phyloP scores from a whole-genome alignment of 2,797 vertebrate genomes.

The Xiphorhynchus erythropygius region DNA sequence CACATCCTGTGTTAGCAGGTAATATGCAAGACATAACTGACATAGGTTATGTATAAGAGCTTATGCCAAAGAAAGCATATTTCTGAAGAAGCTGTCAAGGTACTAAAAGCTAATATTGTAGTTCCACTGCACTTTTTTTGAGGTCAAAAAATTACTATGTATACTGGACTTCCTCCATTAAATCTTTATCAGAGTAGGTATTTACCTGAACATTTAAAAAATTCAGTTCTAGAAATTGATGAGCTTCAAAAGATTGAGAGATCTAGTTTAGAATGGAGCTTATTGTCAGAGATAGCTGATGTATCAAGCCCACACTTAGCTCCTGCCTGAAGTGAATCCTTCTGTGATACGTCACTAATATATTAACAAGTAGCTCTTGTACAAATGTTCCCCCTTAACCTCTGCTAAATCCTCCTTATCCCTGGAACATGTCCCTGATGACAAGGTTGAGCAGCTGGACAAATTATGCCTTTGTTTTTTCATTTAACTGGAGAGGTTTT shows the following conservation, averaged over 20 bases:
- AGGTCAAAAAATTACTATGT: neutral
- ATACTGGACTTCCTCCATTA: neutral
- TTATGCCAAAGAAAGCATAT: neutral
- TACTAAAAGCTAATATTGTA: neutral
- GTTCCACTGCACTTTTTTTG: neutral
- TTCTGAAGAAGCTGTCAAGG: neutral
- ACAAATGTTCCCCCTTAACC: slow-evolving; percentile 40
- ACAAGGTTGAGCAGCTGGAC: slow-evolving; percentile 30
- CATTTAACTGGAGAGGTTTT: neutral
- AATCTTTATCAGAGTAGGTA: neutral
- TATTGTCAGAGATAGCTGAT: neutral
- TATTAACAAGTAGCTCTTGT: slow-evolving; percentile 24
- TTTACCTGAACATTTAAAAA: neutral
- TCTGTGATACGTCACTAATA: slow-evolving; percentile 18
- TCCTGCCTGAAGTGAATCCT: slow-evolving; percentile 3
- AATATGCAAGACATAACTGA: neutral
- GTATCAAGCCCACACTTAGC: neutral
- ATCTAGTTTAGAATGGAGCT: neutral
- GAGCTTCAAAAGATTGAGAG: neutral
- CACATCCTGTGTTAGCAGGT: neutral
- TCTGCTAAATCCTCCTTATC: slow-evolving; percentile 53
- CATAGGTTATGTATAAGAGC: neutral
- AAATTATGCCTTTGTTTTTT: neutral
- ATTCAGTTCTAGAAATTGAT: neutral
- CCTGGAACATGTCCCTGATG: neutral